These are phyloP conservation scores for Heliconius ethilla DNA, from an alignment of 2,888 invertebrate species.

Conservation along the genomic window DNA sequence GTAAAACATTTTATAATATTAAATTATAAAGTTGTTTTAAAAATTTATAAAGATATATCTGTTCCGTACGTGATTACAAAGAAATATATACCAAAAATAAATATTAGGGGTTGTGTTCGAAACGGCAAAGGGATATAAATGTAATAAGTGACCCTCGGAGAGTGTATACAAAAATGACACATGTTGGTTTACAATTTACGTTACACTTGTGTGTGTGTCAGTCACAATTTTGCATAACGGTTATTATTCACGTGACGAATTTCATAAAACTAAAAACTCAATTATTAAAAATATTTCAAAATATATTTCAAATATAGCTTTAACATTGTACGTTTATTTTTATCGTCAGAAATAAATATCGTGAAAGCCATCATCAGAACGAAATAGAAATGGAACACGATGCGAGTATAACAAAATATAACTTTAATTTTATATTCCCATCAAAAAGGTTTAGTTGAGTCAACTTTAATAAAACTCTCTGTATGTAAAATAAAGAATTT, in stretches of 20 bases:
- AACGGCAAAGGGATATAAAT: slow-evolving; percentile 56
- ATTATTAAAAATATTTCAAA: not conserved
- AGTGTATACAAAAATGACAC: slow-evolving; percentile 8
- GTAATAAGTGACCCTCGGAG: slow-evolving; percentile 6
- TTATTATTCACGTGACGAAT: not conserved
- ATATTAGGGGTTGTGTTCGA: slow-evolving; percentile 60
- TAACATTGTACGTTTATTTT: not conserved
- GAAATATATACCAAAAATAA: slow-evolving; percentile 68
- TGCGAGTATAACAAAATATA: not conserved
- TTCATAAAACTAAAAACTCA: not conserved
- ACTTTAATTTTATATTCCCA: not conserved
- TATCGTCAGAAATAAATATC: not conserved
- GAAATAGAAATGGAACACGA: not conserved
- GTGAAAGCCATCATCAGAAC: not conserved
- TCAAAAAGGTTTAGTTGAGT: not conserved
- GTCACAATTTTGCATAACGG: not conserved
- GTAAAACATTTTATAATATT: not conserved
- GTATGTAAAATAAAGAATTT: slow-evolving; percentile 6
- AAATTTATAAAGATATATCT: slow-evolving; percentile 52
- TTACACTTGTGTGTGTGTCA: not conserved
- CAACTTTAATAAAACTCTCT: not conserved
- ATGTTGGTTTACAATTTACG: not conserved
- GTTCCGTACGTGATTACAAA: slow-evolving; percentile 53
- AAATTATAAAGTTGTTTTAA: not conserved
- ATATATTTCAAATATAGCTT: not conserved